A percentile compares a stretch with the other conserved stretches of the same genome.
Conservation (phyloP, 2,797 vertebrate genomes). For the Okamejei kenojei region DNA sequence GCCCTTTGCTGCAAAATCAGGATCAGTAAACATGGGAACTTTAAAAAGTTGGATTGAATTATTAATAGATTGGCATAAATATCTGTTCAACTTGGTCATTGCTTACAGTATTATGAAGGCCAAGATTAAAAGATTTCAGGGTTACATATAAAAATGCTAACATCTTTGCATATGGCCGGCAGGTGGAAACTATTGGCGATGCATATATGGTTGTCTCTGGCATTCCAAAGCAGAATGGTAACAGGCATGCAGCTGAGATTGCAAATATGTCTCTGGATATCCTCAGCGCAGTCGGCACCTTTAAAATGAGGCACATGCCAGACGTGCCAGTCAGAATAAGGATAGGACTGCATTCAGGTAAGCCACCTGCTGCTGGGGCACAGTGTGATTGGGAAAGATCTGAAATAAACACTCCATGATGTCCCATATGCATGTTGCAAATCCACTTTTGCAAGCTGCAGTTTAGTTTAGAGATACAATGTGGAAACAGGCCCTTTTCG, state of each 20-base stretch:
- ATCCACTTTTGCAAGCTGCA: not conserved
- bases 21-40: not conserved
- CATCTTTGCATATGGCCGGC: not conserved
- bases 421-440: not conserved
- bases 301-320: constrained; percentile 84
- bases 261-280: constrained; percentile 84
- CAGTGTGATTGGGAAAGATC: not conserved
- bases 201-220: constrained; percentile 89
- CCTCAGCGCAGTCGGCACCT: constrained; percentile 77
- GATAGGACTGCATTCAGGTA: constrained; percentile 80
- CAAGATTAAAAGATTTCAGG: not conserved
- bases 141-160: not conserved
- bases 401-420: too few relatives aligned
- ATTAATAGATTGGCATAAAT: not conserved
- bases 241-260: constrained; percentile 75
- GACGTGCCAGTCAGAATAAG: constrained; percentile 75
- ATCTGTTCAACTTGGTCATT: not conserved
- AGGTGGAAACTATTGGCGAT: constrained; percentile 77
- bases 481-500: too few relatives aligned
- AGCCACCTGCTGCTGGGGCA: constrained; percentile 31
- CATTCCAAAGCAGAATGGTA: constrained; percentile 70
- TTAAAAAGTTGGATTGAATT: not conserved
- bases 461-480: not conserved
- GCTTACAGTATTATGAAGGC: not conserved
- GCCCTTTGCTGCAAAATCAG: not conserved